Evolutionary conservation across 2,888 invertebrate genomes (phyloP).

Genomic region (Kryphioiulus occultus): DNA sequence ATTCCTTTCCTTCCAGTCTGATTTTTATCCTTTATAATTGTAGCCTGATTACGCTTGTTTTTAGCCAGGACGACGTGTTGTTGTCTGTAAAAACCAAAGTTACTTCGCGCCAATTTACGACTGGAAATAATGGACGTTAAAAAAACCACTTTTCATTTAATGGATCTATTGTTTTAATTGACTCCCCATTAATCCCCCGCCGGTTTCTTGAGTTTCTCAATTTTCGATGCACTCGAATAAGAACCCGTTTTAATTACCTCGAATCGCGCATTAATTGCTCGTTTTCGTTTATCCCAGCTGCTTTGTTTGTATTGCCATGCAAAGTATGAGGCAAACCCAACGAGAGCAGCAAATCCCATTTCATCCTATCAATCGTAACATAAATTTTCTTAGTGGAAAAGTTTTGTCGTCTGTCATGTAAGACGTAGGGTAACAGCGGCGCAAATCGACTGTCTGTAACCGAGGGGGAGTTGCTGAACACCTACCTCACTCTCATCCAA

Average conservation of each 20-base stretch:
- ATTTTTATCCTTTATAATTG: background rate
- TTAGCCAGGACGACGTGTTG: background rate
- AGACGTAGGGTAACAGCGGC: background rate
- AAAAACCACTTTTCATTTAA: background rate
- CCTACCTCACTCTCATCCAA: conserved; percentile 31
- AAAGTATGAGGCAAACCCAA: background rate
- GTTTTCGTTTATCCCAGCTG: conserved; percentile 31
- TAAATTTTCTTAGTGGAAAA: conserved; percentile 3
- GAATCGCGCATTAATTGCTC: conserved; percentile 20
- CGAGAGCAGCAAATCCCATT: background rate
- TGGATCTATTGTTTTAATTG: conserved; percentile 26
- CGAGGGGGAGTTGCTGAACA: background rate
- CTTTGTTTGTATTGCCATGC: background rate
- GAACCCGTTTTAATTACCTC: conserved; percentile 29
- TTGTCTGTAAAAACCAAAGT: background rate
- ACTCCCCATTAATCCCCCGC: conserved; percentile 22
- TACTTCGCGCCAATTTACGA: background rate
- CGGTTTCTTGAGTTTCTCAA: conserved; percentile 8
- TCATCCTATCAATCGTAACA: conserved; percentile 35
- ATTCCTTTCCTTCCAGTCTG: background rate
- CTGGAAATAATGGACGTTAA: background rate
- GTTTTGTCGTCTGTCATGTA: conserved; percentile 35
- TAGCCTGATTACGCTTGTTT: background rate
- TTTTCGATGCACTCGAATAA: background rate
- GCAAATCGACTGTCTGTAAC: background rate